Evolutionary conservation across 2,113 vertebrate genomes (phyloP).

Genomic region (Candoia aspera): DNA sequence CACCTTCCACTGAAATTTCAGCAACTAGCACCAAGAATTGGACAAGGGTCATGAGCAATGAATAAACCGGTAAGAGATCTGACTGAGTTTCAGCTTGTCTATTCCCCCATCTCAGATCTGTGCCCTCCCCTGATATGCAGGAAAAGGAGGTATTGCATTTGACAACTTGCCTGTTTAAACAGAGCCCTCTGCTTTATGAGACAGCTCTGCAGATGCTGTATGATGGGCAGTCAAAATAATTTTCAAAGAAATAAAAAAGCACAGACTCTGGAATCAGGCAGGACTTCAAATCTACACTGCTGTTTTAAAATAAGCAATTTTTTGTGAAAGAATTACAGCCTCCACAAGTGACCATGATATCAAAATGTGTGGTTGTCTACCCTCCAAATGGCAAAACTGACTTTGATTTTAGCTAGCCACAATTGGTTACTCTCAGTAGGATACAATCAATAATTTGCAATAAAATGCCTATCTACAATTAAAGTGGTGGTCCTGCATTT

Average conservation of each 20-base stretch:
- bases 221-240: constrained; percentile 26
- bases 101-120: background rate
- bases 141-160: constrained; percentile 13
- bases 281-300: background rate
- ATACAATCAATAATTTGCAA: background rate
- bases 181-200: fast-evolving
- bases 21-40: too few relatives aligned
- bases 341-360: background rate
- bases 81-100: background rate
- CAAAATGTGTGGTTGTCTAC: background rate
- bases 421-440: background rate
- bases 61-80: background rate
- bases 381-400: background rate
- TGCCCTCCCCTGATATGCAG: background rate
- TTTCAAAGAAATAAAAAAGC: background rate
- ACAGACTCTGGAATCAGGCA: background rate
- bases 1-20: background rate
- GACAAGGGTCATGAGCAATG: background rate
- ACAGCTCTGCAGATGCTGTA: constrained; percentile 30
- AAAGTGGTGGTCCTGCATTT: background rate
- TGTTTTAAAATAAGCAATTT: background rate
- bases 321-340: background rate
- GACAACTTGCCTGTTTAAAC: constrained; percentile 6
- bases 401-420: background rate
- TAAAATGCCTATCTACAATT: background rate